A percentile compares a stretch with the other conserved stretches of the same genome.
These are phyloP conservation scores for Zaprionus ornatus DNA, from an alignment of 1,140 invertebrate genomes.

Conservation along the genomic window DNA sequence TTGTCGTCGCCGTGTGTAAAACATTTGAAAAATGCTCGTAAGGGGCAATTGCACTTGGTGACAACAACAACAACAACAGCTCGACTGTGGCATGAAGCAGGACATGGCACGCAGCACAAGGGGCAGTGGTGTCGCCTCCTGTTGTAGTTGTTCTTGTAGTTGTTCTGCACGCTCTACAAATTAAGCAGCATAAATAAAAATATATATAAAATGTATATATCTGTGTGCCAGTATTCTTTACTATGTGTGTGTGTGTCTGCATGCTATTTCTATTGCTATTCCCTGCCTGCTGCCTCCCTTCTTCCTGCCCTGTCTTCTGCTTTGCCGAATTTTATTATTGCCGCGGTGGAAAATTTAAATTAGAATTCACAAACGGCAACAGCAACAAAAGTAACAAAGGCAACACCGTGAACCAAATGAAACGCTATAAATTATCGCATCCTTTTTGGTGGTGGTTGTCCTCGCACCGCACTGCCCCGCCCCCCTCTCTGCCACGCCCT, in stretches of 20 bases:
- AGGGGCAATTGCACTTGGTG: conserved; percentile 71
- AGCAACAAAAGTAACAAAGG: conserved; percentile 14
- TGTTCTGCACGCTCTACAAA: conserved; percentile 72
- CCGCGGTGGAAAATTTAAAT: conserved; percentile 79
- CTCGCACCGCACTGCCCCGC: conserved; percentile 10
- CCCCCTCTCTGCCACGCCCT: background rate
- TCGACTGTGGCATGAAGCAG: conserved; percentile 58
- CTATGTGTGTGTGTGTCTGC: conserved; percentile 22
- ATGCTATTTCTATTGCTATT: conserved; percentile 18
- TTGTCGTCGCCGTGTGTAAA: conserved; percentile 54
- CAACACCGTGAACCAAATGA: conserved; percentile 58
- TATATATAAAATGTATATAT: conserved; percentile 18
- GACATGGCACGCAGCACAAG: background rate
- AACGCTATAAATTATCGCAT: conserved; percentile 83
- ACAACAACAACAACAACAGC: conserved; percentile 25
- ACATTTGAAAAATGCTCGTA: conserved; percentile 78
- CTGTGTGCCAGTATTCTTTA: conserved; percentile 55
- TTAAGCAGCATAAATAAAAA: conserved; percentile 81
- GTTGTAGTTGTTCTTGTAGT: conserved; percentile 36
- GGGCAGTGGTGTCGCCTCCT: conserved; percentile 2
- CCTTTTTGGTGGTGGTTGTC: conserved; percentile 73
- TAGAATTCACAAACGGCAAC: conserved; percentile 68
- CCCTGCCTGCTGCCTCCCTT: background rate
- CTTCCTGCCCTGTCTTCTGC: conserved; percentile 3
- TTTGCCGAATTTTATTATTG: conserved; percentile 63